Evolutionary conservation across 2,797 vertebrate genomes (phyloP), one percentile per base, ranked within the genome.

Genomic region (Ctenopoma multispine): DNA sequence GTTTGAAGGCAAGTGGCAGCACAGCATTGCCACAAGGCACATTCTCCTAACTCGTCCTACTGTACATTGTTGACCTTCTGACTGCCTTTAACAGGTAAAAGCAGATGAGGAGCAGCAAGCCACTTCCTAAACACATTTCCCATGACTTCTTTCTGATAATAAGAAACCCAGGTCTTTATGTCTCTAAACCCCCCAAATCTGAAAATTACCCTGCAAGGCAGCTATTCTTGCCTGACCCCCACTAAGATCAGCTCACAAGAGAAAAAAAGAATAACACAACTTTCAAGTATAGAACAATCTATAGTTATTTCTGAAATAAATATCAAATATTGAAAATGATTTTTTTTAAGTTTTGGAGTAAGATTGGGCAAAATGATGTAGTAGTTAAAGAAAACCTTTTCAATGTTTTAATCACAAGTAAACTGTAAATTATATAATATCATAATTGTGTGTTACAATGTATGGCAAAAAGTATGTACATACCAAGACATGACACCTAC

Each of bases 61-160:
- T 47, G 43, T 11, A 31, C n/a, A 6, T 53, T 20, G n/a, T 34
- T 50, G 48, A 47, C 24, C 5, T 48, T 31, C 24, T 68, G 23
- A 44, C 24, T 62, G 34, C 46, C 29, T 34, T 44, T 11, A 18
- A 20, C 1, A 0, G 14, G 40, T 61, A 41, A 38, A 50, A 48
- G 36, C 46, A 23, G 43, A 61, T n/a, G 49, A 34, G 13, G 2
- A 58, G 27, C 24, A 38, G 18, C 69, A 46, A 8, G 18, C n/a
- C 1, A 2, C 48, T 66, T 34, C 23, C 12, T 36, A 62, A 31
- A 58, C 48, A 40, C 69, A 62, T 57, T 55, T 40, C 58, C 47
- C 43, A 62, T n/a, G 63, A 72, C 65, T 75, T 53, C 23, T 44
- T 57, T 66, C 36, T 77, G 34, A 68, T 82, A 59, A 64, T 29